A percentile compares a stretch with the other conserved stretches of the same genome.
Evolutionary conservation across 2,113 vertebrate genomes (phyloP).

Genomic region (Vanacampus margaritifer): DNA sequence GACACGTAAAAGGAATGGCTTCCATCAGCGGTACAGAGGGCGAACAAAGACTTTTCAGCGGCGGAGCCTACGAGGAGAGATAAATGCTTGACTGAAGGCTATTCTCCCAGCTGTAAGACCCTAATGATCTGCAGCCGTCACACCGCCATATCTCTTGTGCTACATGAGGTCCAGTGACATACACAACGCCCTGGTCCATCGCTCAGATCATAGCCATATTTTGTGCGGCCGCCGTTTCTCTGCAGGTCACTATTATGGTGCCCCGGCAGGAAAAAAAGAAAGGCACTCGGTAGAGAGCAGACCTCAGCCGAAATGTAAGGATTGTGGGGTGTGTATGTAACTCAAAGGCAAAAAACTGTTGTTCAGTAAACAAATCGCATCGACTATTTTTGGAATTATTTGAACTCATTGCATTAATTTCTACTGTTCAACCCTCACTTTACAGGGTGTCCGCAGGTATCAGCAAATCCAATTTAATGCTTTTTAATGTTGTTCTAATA

Average conservation of each 20-base stretch:
- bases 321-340: background rate
- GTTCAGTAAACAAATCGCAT: too few species aligned
- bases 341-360: background rate
- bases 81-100: slow-evolving; percentile 70
- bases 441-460: too few species aligned
- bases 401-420: too few species aligned
- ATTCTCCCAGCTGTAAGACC: slow-evolving; percentile 56
- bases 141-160: slow-evolving; percentile 60
- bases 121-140: slow-evolving; percentile 67
- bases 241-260: slow-evolving; percentile 32
- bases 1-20: slow-evolving; percentile 58
- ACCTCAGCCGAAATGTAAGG: background rate
- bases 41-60: slow-evolving; percentile 63
- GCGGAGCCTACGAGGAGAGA: slow-evolving; percentile 50
- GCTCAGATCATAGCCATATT: slow-evolving; percentile 41
- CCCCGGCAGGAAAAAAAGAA: background rate
- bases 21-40: slow-evolving; percentile 60
- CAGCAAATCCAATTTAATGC: too few species aligned
- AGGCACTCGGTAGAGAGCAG: background rate
- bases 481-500: too few species aligned
- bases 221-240: slow-evolving; percentile 36
- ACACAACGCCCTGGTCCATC: slow-evolving; percentile 39
- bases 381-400: too few species aligned
- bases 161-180: slow-evolving; percentile 62
- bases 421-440: too few species aligned